Evolutionary conservation across 2,888 invertebrate genomes (phyloP), one percentile per base, ranked within the genome.

Genomic region (Hecatera dysodea): DNA sequence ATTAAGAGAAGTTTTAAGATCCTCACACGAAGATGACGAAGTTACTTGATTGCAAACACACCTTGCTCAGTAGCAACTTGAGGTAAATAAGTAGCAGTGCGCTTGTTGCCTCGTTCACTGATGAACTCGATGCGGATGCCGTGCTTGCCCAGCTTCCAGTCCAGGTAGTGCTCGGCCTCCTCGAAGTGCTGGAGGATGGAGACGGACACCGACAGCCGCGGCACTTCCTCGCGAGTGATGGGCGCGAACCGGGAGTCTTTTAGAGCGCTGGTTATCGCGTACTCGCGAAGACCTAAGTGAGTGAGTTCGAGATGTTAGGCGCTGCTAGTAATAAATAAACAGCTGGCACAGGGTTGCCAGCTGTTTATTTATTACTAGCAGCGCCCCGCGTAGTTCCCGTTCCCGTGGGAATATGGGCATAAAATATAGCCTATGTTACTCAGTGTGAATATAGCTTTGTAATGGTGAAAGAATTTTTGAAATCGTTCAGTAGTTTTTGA

Each of bases 11-110:
- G 11, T 22, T 29, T 27, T 15, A 24, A 53, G 70, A 53, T 22
- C n/a, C 6, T 66, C 6, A 66, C 8, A 48, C n/a, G 9, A 29
- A 29, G 5, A n/a, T 15, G 22, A 42, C 8, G 2, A 15, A 19
- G 22, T 15, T 22, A 42, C 7, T 42, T 42, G 27, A 50, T 22
- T 12, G 19, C 5, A 63, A 52, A 77, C 67, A 65, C 78, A 98
- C 99, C 99, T 98, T 99, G 99, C 94, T 99, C 99, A 67, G 98
- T 97, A 84, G 99, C 99, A 86, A 99, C 99, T 96, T 99, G 99
- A 66, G 99, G 99, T 93, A 99, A 96, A 95, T 99, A 99, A 82
- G 99, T 99, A 90, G 99, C 99, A 82, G 99, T 99, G 90, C 99
- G 97, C 92, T 98, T 99, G 88, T 98, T 97, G 81, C 99, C 98